Evolutionary conservation across 2,888 invertebrate species (phyloP), one percentile per base, ranked within the genome.

Genomic region (Microdon myrmicae): DNA sequence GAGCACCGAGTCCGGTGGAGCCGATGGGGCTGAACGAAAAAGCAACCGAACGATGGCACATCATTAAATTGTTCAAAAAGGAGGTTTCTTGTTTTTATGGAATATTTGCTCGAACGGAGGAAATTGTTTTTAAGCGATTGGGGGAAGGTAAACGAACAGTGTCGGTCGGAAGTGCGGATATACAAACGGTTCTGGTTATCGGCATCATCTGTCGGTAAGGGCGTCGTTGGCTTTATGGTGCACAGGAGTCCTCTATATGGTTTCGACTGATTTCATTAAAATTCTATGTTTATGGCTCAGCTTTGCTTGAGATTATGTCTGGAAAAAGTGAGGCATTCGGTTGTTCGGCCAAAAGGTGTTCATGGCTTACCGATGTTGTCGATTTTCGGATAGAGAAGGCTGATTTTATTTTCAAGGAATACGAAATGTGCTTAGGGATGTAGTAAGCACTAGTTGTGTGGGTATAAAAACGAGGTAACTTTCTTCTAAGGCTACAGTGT

Each of bases 1-100:
- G 67, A 87, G 85, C 34, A 94, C 87, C 69, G 88, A 86, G 70
- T 88, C 87, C 14, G 94, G 94, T 20, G 93, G 86, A 5, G 88
- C 87, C 1, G 90, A 88, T 3, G 93, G 93, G 23, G 88, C 84
- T 80, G 41, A 23, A 28, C 12, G 19, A 29, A 37, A 41, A 25
- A 43, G 44, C 17, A 37, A 49, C 32, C 22, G 31, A 16, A 14
- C 31, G 28, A 35, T 48, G 48, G 45, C 35, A 61, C 56, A 56
- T 64, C 51, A 64, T 64, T 51, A 64, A 56, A 58, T 45, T 22
- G 35, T 41, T 39, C 39, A 31, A 61, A 56, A n/a, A n/a, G n/a
- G n/a, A n/a, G n/a, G n/a, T n/a, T n/a, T n/a, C n/a, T 41, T 35
- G 41, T 47, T 51, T 45, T 43, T n/a, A n/a, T 32, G 10, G n/a